Base-by-base conservation (phyloP, 2,797 vertebrate species). In the Rhynchonycteris naso region DNA sequence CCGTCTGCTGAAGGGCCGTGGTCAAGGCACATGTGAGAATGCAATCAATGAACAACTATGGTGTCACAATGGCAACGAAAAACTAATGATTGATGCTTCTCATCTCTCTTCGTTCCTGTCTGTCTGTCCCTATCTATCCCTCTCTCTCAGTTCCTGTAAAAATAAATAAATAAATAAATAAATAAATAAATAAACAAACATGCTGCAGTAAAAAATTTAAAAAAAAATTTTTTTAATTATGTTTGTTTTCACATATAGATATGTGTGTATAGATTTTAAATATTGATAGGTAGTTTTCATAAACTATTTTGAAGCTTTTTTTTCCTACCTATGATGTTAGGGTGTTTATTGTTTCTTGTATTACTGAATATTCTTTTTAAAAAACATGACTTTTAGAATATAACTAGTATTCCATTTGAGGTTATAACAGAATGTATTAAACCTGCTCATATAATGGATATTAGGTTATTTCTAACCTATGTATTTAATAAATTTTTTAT, bases 401-500 rank as follows among this genome's bases (percentile, higher is more conserved):
- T 63, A 78, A 74, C 24, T 89, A 82, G 6, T 68, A 78, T 91
- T 74, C 43, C 10, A 24, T 72, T 81, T 85, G 18, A 56, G 69
- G 26, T 80, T 94, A 71, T 72, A 88, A 74, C 9, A 58, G 19
- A 82, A 59, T 52, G 33, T 8, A 82, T 38, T 92, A 68, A 38
- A 72, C 58, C 26, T 69, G 61, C 15, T 58, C 15, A 72, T n/a
- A 79, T 58, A 71, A 78, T 56, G 7, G 21, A 68, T 86, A 72
- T 38, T 86, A 35, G n/a, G 38, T 52, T 66, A 86, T 68, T 97
- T 74, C 19, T 35, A 47, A 83, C 4, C 19, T 72, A 56, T 21
- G n/a, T 85, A 91, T 75, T 86, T 91, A 72, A 5, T 83, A 81
- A 92, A 81, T 56, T 59, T 95, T 86, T 94, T 21, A 35, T 72